Conservation (phyloP, 2,113 vertebrate genomes). For the Siphamia tubifer region DNA sequence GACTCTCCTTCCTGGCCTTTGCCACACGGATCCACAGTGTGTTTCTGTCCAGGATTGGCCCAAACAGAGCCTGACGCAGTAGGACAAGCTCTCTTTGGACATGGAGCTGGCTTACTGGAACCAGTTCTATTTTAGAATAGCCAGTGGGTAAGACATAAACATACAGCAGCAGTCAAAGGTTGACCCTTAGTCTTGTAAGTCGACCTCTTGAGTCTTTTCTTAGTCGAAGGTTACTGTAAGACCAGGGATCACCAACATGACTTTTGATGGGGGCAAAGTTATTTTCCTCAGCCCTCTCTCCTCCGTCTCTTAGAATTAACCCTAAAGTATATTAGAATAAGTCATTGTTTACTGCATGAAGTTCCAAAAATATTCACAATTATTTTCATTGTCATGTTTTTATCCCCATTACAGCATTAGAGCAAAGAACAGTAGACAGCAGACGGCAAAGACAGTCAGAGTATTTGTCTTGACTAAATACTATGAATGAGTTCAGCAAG, state of each 20-base stretch:
- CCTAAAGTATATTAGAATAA: conserved; percentile 16
- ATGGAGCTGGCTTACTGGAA: conserved; percentile 16
- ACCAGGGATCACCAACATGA: conserved; percentile 22
- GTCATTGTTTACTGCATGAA: conserved; percentile 55
- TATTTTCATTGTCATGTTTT: conserved; percentile 22
- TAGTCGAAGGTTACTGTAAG: conserved; percentile 8
- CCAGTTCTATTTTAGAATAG: conserved; percentile 52
- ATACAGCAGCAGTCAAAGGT: conserved; percentile 36
- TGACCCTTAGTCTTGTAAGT: conserved; percentile 17
- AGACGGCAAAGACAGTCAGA: no score
- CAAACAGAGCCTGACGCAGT: conserved; percentile 29
- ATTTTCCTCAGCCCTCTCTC: conserved; percentile 5
- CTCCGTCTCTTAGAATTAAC: neutral
- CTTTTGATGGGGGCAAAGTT: conserved; percentile 8
- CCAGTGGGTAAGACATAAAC: conserved; percentile 60
- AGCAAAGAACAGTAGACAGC: conserved; percentile 28
- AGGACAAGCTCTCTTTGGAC: conserved; percentile 40
- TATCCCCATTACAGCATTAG: conserved; percentile 11
- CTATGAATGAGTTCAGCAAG: neutral
- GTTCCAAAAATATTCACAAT: conserved; percentile 51
- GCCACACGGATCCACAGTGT: neutral
- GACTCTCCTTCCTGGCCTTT: conserved; percentile 27
- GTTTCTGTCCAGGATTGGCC: conserved; percentile 31
- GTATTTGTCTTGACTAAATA: conserved; percentile 16
- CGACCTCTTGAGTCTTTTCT: conserved; percentile 11